Conservation (phyloP, 2,888 invertebrate genomes). For the Morinoia aosen region DNA sequence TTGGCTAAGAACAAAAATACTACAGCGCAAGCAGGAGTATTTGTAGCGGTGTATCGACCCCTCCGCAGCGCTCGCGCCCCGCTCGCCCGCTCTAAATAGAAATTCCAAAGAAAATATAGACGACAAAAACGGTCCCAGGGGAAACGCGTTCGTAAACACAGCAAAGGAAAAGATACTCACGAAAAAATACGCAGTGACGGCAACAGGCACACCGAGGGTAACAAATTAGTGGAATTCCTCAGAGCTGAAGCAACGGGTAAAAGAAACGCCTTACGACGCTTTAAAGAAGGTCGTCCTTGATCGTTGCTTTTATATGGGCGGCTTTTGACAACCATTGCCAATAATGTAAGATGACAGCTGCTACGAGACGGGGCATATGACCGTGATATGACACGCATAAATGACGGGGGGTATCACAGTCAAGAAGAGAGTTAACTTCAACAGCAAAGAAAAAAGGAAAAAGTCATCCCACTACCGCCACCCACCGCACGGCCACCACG, state of each 20-base stretch:
- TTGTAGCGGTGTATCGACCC: slow-evolving; percentile 14
- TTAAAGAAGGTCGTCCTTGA: slow-evolving; percentile 28
- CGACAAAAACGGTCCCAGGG: slow-evolving; percentile 36
- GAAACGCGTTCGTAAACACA: slow-evolving; percentile 42
- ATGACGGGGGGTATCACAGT: neutral
- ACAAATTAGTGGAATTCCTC: slow-evolving; percentile 44
- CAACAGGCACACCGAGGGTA: neutral
- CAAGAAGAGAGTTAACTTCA: no score
- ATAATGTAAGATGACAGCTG: neutral
- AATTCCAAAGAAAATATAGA: slow-evolving; percentile 45
- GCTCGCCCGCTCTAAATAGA: slow-evolving; percentile 22
- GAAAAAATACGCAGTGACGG: slow-evolving; percentile 28
- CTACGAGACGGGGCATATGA: neutral
- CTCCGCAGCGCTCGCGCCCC: neutral
- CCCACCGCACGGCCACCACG: no score
- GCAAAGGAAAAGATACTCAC: neutral
- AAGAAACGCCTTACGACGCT: neutral
- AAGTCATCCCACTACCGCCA: no score
- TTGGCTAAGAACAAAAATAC: neutral
- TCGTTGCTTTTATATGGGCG: neutral
- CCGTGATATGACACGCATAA: neutral
- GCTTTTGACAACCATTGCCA: neutral
- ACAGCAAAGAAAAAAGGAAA: no score
- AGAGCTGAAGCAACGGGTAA: slow-evolving; percentile 9
- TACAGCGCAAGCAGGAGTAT: slow-evolving; percentile 9